These are phyloP conservation scores for Drosophila oshimai DNA, from an alignment of 1,140 invertebrate species.

Conservation along the genomic window DNA sequence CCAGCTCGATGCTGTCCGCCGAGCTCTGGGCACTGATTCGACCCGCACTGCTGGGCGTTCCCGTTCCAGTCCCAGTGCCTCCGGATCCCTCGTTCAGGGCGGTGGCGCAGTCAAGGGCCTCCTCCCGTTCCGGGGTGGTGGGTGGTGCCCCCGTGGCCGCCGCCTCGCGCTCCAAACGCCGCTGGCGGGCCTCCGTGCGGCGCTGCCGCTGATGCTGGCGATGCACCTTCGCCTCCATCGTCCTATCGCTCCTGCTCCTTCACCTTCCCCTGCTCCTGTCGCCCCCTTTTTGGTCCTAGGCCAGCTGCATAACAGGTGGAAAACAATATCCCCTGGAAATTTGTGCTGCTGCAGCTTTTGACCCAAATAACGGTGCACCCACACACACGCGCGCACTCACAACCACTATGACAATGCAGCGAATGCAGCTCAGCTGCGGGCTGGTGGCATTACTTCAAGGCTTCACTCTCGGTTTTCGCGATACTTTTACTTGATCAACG, in stretches of 20 bases:
- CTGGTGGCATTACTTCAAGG: slow-evolving; percentile 53
- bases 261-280: too few relatives aligned
- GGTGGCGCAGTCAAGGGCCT: slow-evolving; percentile 50
- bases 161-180: slow-evolving; percentile 63
- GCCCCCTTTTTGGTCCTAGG: slow-evolving; percentile 25
- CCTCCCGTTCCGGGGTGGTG: slow-evolving; percentile 39
- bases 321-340: slow-evolving; percentile 31
- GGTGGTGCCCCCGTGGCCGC: slow-evolving; percentile 35
- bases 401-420: slow-evolving; percentile 24
- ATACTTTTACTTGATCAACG: neutral
- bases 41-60: slow-evolving; percentile 42
- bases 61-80: slow-evolving; percentile 34
- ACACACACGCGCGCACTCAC: slow-evolving; percentile 6
- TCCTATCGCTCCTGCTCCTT: too few relatives aligned
- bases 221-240: slow-evolving; percentile 80
- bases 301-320: slow-evolving; percentile 70
- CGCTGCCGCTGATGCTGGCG: slow-evolving; percentile 76
- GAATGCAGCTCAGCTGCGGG: slow-evolving; percentile 32
- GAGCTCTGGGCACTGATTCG: slow-evolving; percentile 72
- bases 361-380: slow-evolving; percentile 66
- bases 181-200: slow-evolving; percentile 70
- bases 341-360: slow-evolving; percentile 52
- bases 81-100: slow-evolving; percentile 50
- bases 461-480: neutral
- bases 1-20: slow-evolving; percentile 69